A percentile compares a stretch with the other conserved stretches of the same genome.
These are phyloP conservation scores for Copsychus sechellarum DNA, from an alignment of 2,113 vertebrate genomes.

Conservation along the genomic window DNA sequence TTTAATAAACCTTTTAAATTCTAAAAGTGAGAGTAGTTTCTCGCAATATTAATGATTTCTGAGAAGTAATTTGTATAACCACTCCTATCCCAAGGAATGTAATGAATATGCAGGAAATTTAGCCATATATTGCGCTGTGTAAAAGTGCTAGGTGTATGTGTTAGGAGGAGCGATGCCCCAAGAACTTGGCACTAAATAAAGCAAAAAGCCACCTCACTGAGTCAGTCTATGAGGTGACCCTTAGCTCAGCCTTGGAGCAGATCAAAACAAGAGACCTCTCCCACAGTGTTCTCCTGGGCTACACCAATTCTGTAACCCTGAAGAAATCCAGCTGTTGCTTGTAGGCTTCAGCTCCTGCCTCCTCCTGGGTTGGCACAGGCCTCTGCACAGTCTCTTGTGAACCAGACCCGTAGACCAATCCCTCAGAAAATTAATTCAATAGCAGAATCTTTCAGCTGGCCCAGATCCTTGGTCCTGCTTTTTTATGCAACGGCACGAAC, in stretches of 20 bases:
- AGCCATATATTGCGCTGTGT: not conserved
- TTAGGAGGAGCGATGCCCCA: not conserved
- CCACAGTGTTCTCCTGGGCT: not conserved
- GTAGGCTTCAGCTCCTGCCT: not conserved
- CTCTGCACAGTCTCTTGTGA: not conserved
- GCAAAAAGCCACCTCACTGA: not conserved
- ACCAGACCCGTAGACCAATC: not conserved
- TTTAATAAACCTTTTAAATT: no score
- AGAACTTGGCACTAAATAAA: rapidly evolving
- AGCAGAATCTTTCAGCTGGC: not conserved
- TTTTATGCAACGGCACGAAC: not conserved
- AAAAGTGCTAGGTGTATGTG: not conserved
- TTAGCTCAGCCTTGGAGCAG: not conserved
- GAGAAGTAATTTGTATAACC: not conserved
- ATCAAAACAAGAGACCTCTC: not conserved
- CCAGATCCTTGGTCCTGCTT: not conserved
- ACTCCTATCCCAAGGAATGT: not conserved
- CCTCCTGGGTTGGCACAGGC: not conserved
- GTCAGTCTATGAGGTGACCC: not conserved
- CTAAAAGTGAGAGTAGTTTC: no score
- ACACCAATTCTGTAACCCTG: not conserved
- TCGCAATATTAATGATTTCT: no score
- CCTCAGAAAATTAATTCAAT: not conserved
- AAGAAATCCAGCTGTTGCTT: not conserved
- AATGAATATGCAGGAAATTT: not conserved